These are phyloP conservation scores for Festucalex cinctus DNA, from an alignment of 2,113 vertebrate genomes.

Conservation along the genomic window DNA sequence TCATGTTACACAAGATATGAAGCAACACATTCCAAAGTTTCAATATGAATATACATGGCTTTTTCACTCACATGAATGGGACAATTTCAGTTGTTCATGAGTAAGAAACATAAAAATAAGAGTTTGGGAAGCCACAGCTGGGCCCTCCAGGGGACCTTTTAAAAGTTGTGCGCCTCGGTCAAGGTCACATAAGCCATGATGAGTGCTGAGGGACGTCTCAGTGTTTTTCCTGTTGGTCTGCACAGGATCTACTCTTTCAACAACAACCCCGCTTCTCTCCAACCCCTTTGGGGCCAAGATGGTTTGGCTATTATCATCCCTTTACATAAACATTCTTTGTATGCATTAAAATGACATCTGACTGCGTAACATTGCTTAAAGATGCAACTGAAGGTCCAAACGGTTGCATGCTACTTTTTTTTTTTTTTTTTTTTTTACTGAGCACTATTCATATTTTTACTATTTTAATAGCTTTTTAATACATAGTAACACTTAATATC, in stretches of 20 bases:
- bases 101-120: background rate
- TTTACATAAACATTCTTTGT: background rate
- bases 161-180: background rate
- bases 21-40: background rate
- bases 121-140: slow-evolving; percentile 1
- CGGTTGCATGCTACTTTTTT: background rate
- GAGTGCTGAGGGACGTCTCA: background rate
- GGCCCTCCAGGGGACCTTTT: background rate
- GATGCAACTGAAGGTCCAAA: background rate
- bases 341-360: background rate
- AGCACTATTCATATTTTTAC: too few relatives aligned
- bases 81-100: background rate
- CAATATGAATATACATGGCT: background rate
- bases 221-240: background rate
- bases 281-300: background rate
- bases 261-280: background rate
- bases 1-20: background rate
- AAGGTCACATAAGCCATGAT: background rate
- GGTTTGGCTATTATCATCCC: background rate
- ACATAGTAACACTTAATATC: too few relatives aligned
- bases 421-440: background rate
- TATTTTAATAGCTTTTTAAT: too few relatives aligned
- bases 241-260: background rate
- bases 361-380: background rate
- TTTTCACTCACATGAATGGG: background rate